Conservation (phyloP, 2,113 vertebrate species). For the Ammospiza caudacuta region DNA sequence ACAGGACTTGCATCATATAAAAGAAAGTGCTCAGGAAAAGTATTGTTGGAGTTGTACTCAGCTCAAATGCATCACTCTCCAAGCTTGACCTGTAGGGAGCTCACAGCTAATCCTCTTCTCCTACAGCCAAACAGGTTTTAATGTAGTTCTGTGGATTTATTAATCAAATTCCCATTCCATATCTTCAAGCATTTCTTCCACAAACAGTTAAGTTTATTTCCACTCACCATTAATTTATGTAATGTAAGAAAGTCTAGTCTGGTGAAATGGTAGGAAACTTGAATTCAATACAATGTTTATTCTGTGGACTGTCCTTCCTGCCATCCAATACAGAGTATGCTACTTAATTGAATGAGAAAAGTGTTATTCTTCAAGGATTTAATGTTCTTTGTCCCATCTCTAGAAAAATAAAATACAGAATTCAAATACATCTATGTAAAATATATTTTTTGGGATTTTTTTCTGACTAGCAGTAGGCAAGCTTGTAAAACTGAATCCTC, state of each 20-base stretch:
- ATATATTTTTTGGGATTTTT: fast-evolving
- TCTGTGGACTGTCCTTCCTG: neutral
- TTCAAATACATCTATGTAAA: neutral
- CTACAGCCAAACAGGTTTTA: neutral
- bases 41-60: neutral
- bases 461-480: neutral
- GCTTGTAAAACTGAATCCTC: neutral
- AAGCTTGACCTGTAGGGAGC: neutral
- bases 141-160: neutral
- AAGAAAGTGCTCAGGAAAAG: neutral
- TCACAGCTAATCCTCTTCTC: neutral
- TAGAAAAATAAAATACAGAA: neutral
- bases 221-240: neutral
- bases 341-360: neutral
- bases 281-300: neutral
- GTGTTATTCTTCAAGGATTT: neutral
- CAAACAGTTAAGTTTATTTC: neutral
- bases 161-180: neutral
- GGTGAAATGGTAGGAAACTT: neutral
- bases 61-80: neutral
- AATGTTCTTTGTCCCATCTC: neutral
- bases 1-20: neutral
- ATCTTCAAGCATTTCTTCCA: neutral
- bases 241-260: neutral
- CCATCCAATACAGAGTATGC: neutral